Conservation (phyloP, 2,797 vertebrate species). For the Pangasius krempfi region DNA sequence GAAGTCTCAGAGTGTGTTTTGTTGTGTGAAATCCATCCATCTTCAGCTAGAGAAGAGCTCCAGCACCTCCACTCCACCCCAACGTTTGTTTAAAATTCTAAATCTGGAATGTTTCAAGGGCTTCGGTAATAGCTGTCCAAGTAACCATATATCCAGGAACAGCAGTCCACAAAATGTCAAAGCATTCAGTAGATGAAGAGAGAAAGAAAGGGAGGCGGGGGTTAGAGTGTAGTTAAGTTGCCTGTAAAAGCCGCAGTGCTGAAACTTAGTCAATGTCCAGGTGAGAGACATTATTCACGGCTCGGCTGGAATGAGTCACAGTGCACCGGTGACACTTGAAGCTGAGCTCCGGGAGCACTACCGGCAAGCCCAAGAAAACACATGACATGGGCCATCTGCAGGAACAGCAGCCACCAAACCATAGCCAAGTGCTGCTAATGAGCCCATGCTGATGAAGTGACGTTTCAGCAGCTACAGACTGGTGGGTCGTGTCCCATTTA, state of each 20-base stretch:
- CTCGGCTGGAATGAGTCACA: conserved; percentile 46
- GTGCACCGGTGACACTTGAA: conserved; percentile 32
- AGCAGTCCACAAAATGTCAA: conserved; percentile 60
- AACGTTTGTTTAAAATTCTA: conserved; percentile 62
- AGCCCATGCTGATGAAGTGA: conserved; percentile 41
- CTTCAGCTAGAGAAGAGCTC: conserved; percentile 39
- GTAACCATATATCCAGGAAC: conserved; percentile 54
- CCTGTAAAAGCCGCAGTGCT: conserved; percentile 66
- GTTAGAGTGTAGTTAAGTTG: conserved; percentile 60
- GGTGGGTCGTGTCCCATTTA: conserved; percentile 33
- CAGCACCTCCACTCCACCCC: conserved; percentile 18
- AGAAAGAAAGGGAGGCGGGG: conserved; percentile 2
- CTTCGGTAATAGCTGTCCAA: conserved; percentile 48
- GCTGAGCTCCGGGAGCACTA: conserved; percentile 14
- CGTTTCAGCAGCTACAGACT: conserved; percentile 28
- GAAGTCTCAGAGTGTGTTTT: conserved; percentile 55
- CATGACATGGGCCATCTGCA: conserved; percentile 42
- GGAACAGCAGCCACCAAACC: conserved; percentile 41
- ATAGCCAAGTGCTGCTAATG: conserved; percentile 42
- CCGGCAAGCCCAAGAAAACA: conserved; percentile 21
- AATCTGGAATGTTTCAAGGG: conserved; percentile 60
- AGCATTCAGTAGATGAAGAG: conserved; percentile 39
- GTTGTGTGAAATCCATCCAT: conserved; percentile 56
- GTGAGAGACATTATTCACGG: conserved; percentile 72
- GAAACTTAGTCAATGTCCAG: conserved; percentile 70